phyloP scores from a whole-genome alignment of 2,797 vertebrate species.

The Florisuga fusca region DNA sequence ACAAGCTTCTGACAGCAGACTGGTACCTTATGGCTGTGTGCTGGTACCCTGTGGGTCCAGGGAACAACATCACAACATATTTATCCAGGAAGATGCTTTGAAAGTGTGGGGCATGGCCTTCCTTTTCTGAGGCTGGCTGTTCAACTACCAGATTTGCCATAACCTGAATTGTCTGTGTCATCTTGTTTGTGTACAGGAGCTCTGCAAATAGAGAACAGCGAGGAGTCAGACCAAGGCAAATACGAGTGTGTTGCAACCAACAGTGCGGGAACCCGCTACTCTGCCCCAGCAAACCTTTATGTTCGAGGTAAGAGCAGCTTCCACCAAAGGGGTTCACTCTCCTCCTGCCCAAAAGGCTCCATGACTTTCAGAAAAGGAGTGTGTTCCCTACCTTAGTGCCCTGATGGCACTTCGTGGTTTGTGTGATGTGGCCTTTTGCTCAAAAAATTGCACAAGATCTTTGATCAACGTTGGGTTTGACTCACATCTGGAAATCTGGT shows the following conservation, averaged over 20 bases:
- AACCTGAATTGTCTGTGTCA: slow-evolving; percentile 59
- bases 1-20: slow-evolving; percentile 8
- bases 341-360: not conserved
- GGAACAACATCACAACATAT: not conserved
- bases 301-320: slow-evolving; percentile 92
- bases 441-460: not conserved
- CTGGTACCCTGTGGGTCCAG: slow-evolving; percentile 20
- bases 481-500: not conserved
- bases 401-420: not conserved
- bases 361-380: not conserved
- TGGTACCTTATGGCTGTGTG: slow-evolving; percentile 34
- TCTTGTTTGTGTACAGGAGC: slow-evolving; percentile 86
- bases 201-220: slow-evolving; percentile 97
- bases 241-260: slow-evolving; percentile 98
- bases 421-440: not conserved
- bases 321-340: slow-evolving; percentile 1
- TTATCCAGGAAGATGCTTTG: slow-evolving; percentile 8
- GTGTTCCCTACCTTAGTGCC: not conserved
- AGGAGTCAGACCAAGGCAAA: slow-evolving; percentile 98
- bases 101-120: not conserved
- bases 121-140: slow-evolving; percentile 29
- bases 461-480: not conserved
- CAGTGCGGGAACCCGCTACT: slow-evolving; percentile 95
- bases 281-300: slow-evolving; percentile 96
- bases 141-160: not conserved